Evolutionary conservation across 1,140 invertebrate species (phyloP), one percentile per base, ranked within the genome.

Genomic region (Zaprionus ornatus): DNA sequence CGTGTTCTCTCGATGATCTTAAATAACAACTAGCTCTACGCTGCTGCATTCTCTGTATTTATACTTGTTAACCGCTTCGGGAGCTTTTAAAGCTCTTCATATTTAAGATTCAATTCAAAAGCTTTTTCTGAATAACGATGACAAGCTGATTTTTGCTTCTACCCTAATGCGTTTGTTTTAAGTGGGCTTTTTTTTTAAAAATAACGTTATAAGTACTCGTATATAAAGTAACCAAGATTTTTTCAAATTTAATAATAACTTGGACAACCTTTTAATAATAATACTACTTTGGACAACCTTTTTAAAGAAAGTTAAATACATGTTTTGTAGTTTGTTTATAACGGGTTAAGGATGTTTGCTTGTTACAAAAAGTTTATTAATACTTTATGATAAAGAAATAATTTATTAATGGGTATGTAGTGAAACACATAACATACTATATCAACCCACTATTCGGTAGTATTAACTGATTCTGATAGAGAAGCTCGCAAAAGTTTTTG

Each of bases 71-170:
- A 23, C 10, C 0, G 1, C 13, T 3, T 12, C 19, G 12, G 19
- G 12, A 4, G 45, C 21, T 23, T 23, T 13, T 13, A 50, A 50
- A 50, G 45, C 45, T 50, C 4, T 23, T n/a, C 19, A 50, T 5
- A 23, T 0, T 45, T 23, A 19, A 50, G 10, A 5, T 23, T 4
- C 9, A 10, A 50, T 5, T 13, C 1, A 0, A 50, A 23, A 23
- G 45, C 45, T 50, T 50, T 50, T 50, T 19, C 19, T 23, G 45
- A 21, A 19, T 50, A 50, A 50, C 45, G 45, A 50, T 50, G 45
- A 50, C 45, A 21, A 21, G 45, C 17, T 23, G 0, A 50, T 4
- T 12, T 13, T 21, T 4, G 5, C 6, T 6, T 42, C 15, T 40
- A 40, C 37, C 37, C 12, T 40, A 37, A 7, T 6, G 9, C 29